phyloP scores from a whole-genome alignment of 2,113 vertebrate species.

The Cygnus buccinator region DNA sequence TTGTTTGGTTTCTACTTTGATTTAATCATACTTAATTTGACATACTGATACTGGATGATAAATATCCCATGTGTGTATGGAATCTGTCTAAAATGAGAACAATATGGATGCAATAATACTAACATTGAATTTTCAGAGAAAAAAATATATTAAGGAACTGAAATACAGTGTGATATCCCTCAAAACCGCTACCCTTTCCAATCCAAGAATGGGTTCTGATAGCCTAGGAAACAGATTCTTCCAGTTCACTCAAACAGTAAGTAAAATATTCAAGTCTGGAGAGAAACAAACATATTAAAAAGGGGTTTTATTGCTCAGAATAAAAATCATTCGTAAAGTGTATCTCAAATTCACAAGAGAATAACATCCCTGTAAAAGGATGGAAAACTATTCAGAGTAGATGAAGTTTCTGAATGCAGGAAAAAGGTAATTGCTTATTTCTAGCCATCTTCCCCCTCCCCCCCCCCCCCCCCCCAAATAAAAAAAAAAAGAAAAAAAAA shows the following conservation, averaged over 20 bases:
- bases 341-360: neutral
- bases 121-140: neutral
- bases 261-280: neutral
- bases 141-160: neutral
- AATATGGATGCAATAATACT: neutral
- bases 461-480: too few species aligned
- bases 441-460: neutral
- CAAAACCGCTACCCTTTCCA: neutral
- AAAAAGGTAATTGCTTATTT: neutral
- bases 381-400: neutral
- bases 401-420: neutral
- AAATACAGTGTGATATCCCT: neutral
- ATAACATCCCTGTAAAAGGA: neutral
- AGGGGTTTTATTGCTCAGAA: neutral
- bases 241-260: neutral
- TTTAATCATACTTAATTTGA: slow-evolving; percentile 11
- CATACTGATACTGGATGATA: neutral
- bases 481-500: neutral
- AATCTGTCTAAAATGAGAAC: neutral
- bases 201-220: neutral
- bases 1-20: slow-evolving; percentile 16
- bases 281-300: neutral
- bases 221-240: neutral
- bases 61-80: neutral
- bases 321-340: neutral